Evolutionary conservation across 2,113 vertebrate genomes (phyloP), one percentile per base, ranked within the genome.

Genomic region (Etheostoma spectabile): DNA sequence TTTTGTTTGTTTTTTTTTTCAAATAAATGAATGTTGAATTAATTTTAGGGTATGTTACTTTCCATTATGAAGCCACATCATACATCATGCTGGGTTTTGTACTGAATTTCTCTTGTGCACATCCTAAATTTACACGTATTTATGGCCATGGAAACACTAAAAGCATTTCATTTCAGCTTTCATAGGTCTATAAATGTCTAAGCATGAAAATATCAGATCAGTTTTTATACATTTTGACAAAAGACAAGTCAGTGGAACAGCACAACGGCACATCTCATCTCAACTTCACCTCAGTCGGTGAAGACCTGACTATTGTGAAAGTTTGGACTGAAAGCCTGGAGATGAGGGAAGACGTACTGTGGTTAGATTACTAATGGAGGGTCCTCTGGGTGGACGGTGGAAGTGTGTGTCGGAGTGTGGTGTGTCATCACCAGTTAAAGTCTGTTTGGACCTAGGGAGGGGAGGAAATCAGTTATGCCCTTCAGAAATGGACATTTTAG

Each of bases 1-100:
- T 59, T 76, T 57, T 38, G 74, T 74, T 24, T 68, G 19, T 61
- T 69, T 75, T 51, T 72, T 72, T 22, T 77, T 77, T 67, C 80
- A 86, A 89, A 92, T 93, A 90, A 90, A 92, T 89, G 89, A 93
- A 89, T 93, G 91, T 93, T 82, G 71, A 88, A 82, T 83, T 88
- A 62, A 84, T 84, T 88, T 82, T 69, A 88, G 80, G 59, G 69
- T 83, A 79, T 77, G 74, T 90, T 78, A 78, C 76, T 85, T 86
- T 76, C 74, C 71, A 80, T 85, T 68, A n/a, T 74, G 68, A 69
- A 61, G 42, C 59, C 21, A 48, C 73, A 22, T 61, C 77, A 21
- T 57, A 19, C 62, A 52, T 69, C 61, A 8, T 38, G 69, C 74
- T 76, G 74, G n/a, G 53, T 86, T 90, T 85, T 83, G 14, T 85